Evolutionary conservation across 2,797 vertebrate genomes (phyloP), one percentile per base, ranked within the genome.

Genomic region (Arrhamphus sclerolepis): DNA sequence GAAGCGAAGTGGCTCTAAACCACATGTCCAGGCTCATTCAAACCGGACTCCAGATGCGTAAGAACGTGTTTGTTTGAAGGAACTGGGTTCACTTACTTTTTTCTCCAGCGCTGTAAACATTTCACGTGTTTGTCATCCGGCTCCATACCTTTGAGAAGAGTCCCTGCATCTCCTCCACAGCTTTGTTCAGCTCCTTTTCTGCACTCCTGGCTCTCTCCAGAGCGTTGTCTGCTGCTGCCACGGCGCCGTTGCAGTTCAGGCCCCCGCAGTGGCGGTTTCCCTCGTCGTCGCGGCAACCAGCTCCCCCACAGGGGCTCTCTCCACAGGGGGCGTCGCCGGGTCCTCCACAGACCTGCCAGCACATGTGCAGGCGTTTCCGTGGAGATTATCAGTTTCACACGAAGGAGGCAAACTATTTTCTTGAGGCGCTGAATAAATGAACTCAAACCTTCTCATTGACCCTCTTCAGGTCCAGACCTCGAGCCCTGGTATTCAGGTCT

Each of bases 251-350:
- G 51, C 98, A 99, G 91, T 93, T 93, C 53, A 98, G 90, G 31
- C 98, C 98, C 1, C 98, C 98, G 0, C 98, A 99, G 83, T 93
- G 96, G 4, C 77, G 91, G 49, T 91, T 90, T 1, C 95, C 96
- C 0, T 97, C 95, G 54, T 98, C 97, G 0, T 99, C 96, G 11
- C 84, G 94, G 88, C 97, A 99, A 42, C 96, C 94, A 0, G 95
- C 95, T 22, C 96, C 98, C 1, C 97, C 98, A 1, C 98, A 99
- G 3, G 95, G 94, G 77, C 94, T 96, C 43, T 94, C 94, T 0
- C 85, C 85, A 28, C 98, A 98, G n/a, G 94, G 94, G 34, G 86
- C 89, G 0, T 97, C 92, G 1, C 94, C 93, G 0, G 83, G 89
- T 0, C 88, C 87, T 4, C 97, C 98, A 0, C 98, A 99, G 17